phyloP scores from a whole-genome alignment of 2,113 vertebrate species.

The Brachyhypopomus gauderio region DNA sequence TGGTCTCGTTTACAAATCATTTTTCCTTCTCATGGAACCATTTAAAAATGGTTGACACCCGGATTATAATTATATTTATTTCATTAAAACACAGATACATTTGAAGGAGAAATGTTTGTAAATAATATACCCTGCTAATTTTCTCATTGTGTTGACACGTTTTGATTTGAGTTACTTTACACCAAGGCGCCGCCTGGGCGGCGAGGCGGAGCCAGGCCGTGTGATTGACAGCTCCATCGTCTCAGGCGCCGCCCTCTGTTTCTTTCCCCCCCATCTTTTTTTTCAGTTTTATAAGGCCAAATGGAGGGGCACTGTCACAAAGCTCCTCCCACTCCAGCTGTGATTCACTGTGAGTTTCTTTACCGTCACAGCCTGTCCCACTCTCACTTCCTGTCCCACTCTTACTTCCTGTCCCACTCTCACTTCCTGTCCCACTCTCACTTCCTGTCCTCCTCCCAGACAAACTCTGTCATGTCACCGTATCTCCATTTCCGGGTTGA shows the following conservation, averaged over 20 bases:
- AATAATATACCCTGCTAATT: constrained; percentile 21
- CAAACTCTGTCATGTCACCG: constrained; percentile 5
- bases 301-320: constrained; percentile 90
- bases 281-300: constrained; percentile 95
- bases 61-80: neutral
- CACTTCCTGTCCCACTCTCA: constrained; percentile 51
- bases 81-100: neutral
- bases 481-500: constrained; percentile 15
- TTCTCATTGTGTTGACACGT: constrained; percentile 39
- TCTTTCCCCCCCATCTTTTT: constrained; percentile 60
- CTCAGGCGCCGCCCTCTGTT: constrained; percentile 60
- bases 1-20: constrained; percentile 39
- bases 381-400: constrained; percentile 48
- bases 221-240: constrained; percentile 46
- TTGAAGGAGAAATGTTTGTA: constrained; percentile 39
- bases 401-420: constrained; percentile 48
- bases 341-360: constrained; percentile 94
- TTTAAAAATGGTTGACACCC: neutral
- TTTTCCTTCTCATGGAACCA: constrained; percentile 24
- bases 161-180: constrained; percentile 34
- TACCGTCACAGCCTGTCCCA: constrained; percentile 75
- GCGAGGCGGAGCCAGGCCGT: constrained; percentile 48
- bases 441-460: constrained; percentile 46
- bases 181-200: constrained; percentile 29
- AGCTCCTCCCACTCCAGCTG: constrained; percentile 96